Conservation (phyloP, 23 tunicate species). For the Botrylloides violaceus region DNA sequence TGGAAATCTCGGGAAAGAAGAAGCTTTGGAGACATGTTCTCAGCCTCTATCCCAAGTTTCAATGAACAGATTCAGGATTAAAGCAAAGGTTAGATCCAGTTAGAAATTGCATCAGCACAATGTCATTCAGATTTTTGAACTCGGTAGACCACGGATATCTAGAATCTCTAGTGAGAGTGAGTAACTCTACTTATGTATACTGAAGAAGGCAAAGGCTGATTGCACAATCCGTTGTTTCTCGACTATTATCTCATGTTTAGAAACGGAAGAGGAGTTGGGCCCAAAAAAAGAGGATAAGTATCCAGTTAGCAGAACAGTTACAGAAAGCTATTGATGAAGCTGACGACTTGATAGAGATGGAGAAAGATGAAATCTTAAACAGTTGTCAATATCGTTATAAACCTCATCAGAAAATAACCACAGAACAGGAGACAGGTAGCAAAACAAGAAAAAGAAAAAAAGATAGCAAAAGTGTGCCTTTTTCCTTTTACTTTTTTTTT, state of each 20-base stretch:
- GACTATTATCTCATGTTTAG: too few relatives aligned
- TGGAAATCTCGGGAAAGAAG: constrained; percentile 15
- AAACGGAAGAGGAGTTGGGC: too few relatives aligned
- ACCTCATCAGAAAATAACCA: not conserved
- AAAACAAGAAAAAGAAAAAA: not conserved
- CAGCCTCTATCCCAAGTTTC: constrained; percentile 31
- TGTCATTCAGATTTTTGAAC: too few relatives aligned
- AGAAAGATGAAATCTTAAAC: not conserved
- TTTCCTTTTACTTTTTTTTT: too few relatives aligned
- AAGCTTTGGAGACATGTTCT: constrained; percentile 19
- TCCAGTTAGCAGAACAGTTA: constrained; percentile 3
- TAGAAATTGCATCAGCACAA: too few relatives aligned
- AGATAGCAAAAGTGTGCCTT: not conserved
- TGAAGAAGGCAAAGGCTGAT: too few relatives aligned
- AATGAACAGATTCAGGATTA: constrained; percentile 17
- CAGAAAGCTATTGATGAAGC: constrained; percentile 29
- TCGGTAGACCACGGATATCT: too few relatives aligned
- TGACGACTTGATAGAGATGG: constrained; percentile 9
- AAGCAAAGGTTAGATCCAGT: constrained; percentile 13
- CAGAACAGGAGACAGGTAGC: not conserved
- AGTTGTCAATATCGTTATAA: not conserved
- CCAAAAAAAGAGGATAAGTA: too few relatives aligned
- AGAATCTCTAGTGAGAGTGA: too few relatives aligned
- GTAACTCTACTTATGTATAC: too few relatives aligned
- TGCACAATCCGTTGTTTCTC: too few relatives aligned